A percentile compares a stretch with the other conserved stretches of the same genome.
These are phyloP conservation scores for Aphyosemion australe DNA, from an alignment of 2,113 vertebrate species.

Conservation along the genomic window DNA sequence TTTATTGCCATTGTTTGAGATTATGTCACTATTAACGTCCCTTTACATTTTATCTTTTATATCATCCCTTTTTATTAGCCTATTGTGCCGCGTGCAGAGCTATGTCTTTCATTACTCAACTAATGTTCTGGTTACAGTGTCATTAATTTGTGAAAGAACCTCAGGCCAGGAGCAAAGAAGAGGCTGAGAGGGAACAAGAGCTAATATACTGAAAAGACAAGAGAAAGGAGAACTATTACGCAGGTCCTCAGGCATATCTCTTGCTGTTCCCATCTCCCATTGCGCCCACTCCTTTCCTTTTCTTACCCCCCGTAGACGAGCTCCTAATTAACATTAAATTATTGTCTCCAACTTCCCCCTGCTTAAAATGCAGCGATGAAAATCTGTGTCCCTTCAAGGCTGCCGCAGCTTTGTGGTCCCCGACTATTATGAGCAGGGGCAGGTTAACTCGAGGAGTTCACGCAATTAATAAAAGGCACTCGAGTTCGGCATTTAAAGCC, in stretches of 20 bases:
- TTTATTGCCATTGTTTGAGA: constrained; percentile 19
- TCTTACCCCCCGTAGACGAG: constrained; percentile 44
- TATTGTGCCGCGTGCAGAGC: constrained; percentile 36
- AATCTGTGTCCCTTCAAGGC: constrained; percentile 41
- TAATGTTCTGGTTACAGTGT: constrained; percentile 70
- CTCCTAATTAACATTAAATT: constrained; percentile 67
- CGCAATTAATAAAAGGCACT: constrained; percentile 30
- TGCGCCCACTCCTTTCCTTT: constrained; percentile 23
- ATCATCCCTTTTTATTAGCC: constrained; percentile 39
- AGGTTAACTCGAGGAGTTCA: constrained; percentile 10
- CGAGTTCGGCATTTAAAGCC: constrained; percentile 16
- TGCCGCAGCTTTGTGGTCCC: constrained; percentile 16
- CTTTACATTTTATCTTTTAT: constrained; percentile 27
- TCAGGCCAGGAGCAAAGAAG: constrained; percentile 52
- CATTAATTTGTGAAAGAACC: constrained; percentile 70
- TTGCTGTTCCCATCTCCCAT: constrained; percentile 16
- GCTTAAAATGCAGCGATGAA: constrained; percentile 38
- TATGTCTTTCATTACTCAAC: constrained; percentile 63
- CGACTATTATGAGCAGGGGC: constrained; percentile 8
- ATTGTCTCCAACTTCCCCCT: constrained; percentile 46
- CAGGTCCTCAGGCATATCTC: constrained; percentile 44
- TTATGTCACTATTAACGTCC: constrained; percentile 30
- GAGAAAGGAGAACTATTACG: constrained; percentile 45
- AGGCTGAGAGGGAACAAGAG: constrained; percentile 46
- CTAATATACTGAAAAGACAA: constrained; percentile 56